phyloP scores from a whole-genome alignment of 1,140 invertebrate species.

The Bombus waltoni region DNA sequence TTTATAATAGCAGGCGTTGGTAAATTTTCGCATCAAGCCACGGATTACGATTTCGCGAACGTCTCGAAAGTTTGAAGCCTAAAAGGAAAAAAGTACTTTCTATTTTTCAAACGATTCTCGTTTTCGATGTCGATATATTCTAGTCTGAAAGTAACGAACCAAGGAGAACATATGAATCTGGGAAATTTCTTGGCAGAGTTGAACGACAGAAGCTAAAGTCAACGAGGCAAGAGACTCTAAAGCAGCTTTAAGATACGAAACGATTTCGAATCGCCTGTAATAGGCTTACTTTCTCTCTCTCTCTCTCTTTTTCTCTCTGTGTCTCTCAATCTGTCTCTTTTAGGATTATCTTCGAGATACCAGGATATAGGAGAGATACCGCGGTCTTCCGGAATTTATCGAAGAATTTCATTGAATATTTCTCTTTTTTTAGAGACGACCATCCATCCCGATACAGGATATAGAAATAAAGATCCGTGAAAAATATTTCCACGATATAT shows the following conservation, averaged over 20 bases:
- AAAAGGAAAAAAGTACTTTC: too few relatives aligned
- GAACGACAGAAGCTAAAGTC: too few relatives aligned
- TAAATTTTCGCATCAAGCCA: too few relatives aligned
- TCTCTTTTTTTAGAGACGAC: background rate
- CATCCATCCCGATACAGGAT: background rate
- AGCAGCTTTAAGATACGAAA: background rate
- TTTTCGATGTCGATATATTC: too few relatives aligned
- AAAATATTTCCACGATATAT: background rate
- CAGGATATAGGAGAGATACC: background rate
- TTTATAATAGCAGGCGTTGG: too few relatives aligned
- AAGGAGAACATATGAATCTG: too few relatives aligned
- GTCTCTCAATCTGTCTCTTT: too few relatives aligned
- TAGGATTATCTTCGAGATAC: background rate
- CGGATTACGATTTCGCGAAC: too few relatives aligned
- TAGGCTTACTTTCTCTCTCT: background rate
- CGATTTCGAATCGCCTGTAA: slow-evolving; percentile 3
- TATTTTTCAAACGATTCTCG: too few relatives aligned
- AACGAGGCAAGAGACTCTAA: background rate
- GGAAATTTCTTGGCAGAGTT: too few relatives aligned
- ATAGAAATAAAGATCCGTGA: background rate
- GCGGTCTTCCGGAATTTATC: slow-evolving; percentile 7
- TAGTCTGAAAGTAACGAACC: too few relatives aligned
- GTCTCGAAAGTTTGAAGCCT: too few relatives aligned
- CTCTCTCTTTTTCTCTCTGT: background rate
- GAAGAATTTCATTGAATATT: background rate